phyloP scores from a whole-genome alignment of 2,113 vertebrate genomes.

The Tautogolabrus adspersus region DNA sequence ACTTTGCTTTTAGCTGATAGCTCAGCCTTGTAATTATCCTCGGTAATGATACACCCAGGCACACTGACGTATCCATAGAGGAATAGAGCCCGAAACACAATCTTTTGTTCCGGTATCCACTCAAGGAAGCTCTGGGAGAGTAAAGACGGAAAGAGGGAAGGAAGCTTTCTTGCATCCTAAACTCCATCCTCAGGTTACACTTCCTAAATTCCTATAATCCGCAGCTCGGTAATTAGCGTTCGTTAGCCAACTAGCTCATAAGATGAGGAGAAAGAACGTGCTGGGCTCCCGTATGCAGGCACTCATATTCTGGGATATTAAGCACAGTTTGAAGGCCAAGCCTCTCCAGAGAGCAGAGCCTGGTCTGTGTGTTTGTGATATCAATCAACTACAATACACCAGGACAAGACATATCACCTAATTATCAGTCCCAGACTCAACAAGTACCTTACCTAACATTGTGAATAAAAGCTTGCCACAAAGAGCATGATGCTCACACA shows the following conservation, averaged over 20 bases:
- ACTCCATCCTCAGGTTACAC: conserved; percentile 67
- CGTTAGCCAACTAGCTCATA: conserved; percentile 40
- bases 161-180: conserved; percentile 47
- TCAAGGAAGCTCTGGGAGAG: conserved; percentile 49
- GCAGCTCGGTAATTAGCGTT: conserved; percentile 60
- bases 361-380: background rate
- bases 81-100: conserved; percentile 37
- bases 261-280: conserved; percentile 19
- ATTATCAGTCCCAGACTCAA: conserved; percentile 44
- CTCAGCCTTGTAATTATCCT: conserved; percentile 31
- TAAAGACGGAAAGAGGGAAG: conserved; percentile 42
- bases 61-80: conserved; percentile 33
- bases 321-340: conserved; percentile 52
- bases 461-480: conserved; percentile 51
- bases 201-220: conserved; percentile 53
- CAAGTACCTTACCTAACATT: conserved; percentile 55
- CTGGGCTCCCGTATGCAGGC: conserved; percentile 28
- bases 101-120: conserved; percentile 44
- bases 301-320: conserved; percentile 50
- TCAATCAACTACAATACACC: conserved; percentile 26
- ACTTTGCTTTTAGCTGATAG: conserved; percentile 53
- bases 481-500: conserved; percentile 47
- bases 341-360: conserved; percentile 41
- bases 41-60: conserved; percentile 30
- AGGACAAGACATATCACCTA: conserved; percentile 53